phyloP scores from a whole-genome alignment of 92 coral and sea anemone genomes.

The Bergia sp. region DNA sequence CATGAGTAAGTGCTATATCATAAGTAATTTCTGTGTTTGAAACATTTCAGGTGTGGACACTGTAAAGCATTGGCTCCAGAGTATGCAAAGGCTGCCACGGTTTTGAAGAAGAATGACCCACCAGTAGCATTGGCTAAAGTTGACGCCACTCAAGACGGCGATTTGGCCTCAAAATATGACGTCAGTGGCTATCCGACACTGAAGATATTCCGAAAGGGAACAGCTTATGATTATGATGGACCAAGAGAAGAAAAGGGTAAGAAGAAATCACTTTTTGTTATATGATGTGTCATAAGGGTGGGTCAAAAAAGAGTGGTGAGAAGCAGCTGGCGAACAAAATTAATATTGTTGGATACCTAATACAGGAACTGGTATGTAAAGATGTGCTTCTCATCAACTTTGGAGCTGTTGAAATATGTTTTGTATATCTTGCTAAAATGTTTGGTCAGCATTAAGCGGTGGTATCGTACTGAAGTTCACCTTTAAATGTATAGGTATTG shows the following conservation, averaged over 20 bases:
- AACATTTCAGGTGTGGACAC: slow-evolving; percentile 90
- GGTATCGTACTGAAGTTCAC: not conserved
- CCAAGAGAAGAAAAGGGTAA: slow-evolving; percentile 88
- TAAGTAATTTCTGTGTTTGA: not conserved
- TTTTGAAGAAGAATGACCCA: slow-evolving; percentile 78
- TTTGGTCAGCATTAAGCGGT: not conserved
- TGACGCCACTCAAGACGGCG: slow-evolving; percentile 87
- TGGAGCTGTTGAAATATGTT: too few relatives aligned
- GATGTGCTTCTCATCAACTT: too few relatives aligned
- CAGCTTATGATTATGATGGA: slow-evolving; percentile 85
- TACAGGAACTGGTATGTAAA: too few relatives aligned
- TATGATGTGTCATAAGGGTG: too few relatives aligned
- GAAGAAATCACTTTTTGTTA: not conserved
- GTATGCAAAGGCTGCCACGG: slow-evolving; percentile 95
- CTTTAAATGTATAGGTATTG: slow-evolving; percentile 68
- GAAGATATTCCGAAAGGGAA: slow-evolving; percentile 93
- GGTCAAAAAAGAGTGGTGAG: too few relatives aligned
- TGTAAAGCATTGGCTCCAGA: slow-evolving; percentile 92
- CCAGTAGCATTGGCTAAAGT: slow-evolving; percentile 94
- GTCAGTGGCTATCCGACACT: slow-evolving; percentile 96
- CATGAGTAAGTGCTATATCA: not conserved
- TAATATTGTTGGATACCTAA: too few relatives aligned
- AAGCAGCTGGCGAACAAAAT: too few relatives aligned
- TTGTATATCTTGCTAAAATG: too few relatives aligned
- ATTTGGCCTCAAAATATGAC: slow-evolving; percentile 82